Percentiles rank a stretch among this genome's conserved stretches.
Evolutionary conservation across 1,140 invertebrate genomes (phyloP).

Genomic region (Apis florea): DNA sequence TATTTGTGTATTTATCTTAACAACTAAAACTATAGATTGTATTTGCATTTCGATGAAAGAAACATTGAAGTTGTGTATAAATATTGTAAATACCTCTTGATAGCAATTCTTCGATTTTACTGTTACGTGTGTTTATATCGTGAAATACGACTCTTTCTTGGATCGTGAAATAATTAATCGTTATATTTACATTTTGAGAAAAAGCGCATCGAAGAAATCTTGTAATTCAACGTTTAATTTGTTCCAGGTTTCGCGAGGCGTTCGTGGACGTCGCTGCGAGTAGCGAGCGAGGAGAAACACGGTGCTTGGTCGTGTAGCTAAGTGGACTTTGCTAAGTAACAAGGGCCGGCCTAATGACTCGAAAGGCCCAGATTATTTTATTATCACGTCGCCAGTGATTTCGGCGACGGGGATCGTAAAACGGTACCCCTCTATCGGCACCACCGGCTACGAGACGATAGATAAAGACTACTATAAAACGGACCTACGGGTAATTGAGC

Average conservation of each 20-base stretch:
- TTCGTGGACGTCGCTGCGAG: constrained; percentile 50
- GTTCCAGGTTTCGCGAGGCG: constrained; percentile 13
- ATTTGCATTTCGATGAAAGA: too few relatives aligned
- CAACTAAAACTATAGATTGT: too few relatives aligned
- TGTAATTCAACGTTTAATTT: too few relatives aligned
- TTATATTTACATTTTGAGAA: too few relatives aligned
- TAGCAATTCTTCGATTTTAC: too few relatives aligned
- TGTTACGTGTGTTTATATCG: too few relatives aligned
- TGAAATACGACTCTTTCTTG: too few relatives aligned
- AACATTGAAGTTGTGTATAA: too few relatives aligned
- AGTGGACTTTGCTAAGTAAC: constrained; percentile 76
- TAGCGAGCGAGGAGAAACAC: constrained; percentile 18
- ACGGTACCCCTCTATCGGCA: constrained; percentile 48
- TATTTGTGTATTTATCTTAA: too few relatives aligned
- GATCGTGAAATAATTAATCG: too few relatives aligned
- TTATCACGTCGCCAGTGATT: constrained; percentile 78
- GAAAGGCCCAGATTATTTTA: constrained; percentile 79
- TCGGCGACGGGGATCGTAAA: constrained; percentile 72
- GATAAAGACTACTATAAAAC: constrained; percentile 52
- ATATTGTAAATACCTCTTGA: too few relatives aligned
- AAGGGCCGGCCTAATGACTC: constrained; percentile 77
- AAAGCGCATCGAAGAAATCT: too few relatives aligned
- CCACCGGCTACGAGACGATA: constrained; percentile 44
- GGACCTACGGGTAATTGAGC: constrained; percentile 55
- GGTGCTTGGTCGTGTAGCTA: constrained; percentile 60